phyloP scores from a whole-genome alignment of 2,797 vertebrate genomes.

The Heteromormyrus szaboi region DNA sequence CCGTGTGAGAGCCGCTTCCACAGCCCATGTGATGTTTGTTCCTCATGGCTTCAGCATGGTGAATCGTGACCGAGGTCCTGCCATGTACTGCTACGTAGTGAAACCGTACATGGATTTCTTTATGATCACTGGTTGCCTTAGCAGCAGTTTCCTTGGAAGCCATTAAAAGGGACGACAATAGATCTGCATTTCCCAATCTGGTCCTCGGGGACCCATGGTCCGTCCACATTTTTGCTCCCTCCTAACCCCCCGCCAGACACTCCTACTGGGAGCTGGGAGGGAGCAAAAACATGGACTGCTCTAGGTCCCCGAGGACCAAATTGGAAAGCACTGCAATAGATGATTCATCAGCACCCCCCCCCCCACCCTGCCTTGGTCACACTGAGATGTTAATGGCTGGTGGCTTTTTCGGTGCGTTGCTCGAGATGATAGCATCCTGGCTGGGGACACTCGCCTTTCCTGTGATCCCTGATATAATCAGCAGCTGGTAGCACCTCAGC shows the following conservation, averaged over 20 bases:
- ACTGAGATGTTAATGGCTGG: not conserved
- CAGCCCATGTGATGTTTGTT: not conserved
- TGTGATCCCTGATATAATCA: constrained; percentile 50
- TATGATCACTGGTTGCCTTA: constrained; percentile 5
- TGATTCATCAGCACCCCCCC: not conserved
- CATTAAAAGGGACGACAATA: not conserved
- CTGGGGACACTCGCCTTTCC: constrained; percentile 40
- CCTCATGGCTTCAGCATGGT: not conserved
- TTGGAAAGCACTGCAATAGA: not conserved
- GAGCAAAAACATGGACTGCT: not conserved
- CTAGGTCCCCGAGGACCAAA: not conserved
- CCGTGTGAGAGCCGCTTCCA: not conserved
- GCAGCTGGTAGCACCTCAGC: constrained; percentile 22
- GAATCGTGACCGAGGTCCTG: not conserved
- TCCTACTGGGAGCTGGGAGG: not conserved
- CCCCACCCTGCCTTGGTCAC: not conserved
- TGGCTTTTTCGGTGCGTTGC: constrained; percentile 40
- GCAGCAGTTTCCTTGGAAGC: constrained; percentile 21
- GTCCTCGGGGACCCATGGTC: not conserved
- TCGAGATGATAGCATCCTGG: constrained; percentile 37
- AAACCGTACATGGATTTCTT: not conserved
- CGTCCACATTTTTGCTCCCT: not conserved
- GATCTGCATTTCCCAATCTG: not conserved
- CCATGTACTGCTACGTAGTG: not conserved
- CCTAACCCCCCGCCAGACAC: not conserved